Conservation (phyloP, 2,888 invertebrate genomes). For the Philhelius pedissequus region DNA sequence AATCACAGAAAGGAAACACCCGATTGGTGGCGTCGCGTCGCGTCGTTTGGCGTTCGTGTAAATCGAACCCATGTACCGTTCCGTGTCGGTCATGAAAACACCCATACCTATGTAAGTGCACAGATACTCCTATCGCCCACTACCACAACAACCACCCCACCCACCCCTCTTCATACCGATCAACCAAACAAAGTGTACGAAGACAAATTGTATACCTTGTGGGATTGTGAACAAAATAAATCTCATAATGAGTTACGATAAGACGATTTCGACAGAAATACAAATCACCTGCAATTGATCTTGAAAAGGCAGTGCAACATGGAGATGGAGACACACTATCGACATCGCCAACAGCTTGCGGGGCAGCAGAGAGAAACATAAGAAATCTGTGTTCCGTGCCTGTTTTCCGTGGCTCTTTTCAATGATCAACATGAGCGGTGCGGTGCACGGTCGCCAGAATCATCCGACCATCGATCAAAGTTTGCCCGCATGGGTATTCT, state of each 20-base stretch:
- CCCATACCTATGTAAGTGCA: conserved; percentile 22
- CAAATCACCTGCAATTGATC: conserved; percentile 79
- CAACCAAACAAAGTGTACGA: conserved; percentile 71
- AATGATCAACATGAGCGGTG: background rate
- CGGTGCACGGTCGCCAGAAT: background rate
- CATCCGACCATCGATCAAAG: conserved; percentile 66
- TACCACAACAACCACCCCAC: no score
- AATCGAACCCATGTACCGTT: conserved; percentile 55
- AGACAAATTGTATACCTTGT: conserved; percentile 79
- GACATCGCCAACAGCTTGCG: conserved; percentile 73
- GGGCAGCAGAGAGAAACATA: conserved; percentile 20
- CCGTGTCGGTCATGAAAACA: background rate
- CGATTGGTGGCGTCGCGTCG: conserved; percentile 67
- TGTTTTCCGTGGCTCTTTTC: background rate
- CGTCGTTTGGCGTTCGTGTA: conserved; percentile 32
- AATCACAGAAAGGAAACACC: conserved; percentile 37
- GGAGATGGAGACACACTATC: conserved; percentile 73
- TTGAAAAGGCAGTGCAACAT: conserved; percentile 70
- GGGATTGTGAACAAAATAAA: conserved; percentile 79
- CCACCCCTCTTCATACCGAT: background rate
- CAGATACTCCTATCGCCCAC: conserved; percentile 22
- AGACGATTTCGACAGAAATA: conserved; percentile 79
- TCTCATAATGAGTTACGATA: conserved; percentile 79
- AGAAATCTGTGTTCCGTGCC: background rate
- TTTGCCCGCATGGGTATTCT: conserved; percentile 21